A percentile compares a stretch with the other conserved stretches of the same genome.
Evolutionary conservation across 2,113 vertebrate genomes (phyloP).

Genomic region (Corythornis madagascariensis): DNA sequence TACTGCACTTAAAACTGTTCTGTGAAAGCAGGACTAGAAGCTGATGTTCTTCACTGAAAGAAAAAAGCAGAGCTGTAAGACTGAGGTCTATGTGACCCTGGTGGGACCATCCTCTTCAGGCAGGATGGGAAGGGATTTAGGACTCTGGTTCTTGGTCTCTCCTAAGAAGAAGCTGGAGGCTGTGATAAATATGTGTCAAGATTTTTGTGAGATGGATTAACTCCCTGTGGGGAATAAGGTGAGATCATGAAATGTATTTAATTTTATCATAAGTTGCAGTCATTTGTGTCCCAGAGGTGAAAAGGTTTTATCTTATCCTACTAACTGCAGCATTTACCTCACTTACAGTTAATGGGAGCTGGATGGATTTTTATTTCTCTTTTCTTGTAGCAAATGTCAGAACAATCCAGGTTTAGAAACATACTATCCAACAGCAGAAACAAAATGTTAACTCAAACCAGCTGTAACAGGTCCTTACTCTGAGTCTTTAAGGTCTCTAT

Average conservation of each 20-base stretch:
- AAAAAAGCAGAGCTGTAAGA: not conserved
- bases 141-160: not conserved
- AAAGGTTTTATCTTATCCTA: constrained; percentile 25
- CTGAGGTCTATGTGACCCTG: not conserved
- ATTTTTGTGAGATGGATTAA: constrained; percentile 1
- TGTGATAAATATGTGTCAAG: not conserved
- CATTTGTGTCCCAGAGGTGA: constrained; percentile 44
- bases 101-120: not conserved
- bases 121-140: not conserved
- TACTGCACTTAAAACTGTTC: not conserved
- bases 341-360: not conserved
- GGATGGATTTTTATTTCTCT: constrained; percentile 41
- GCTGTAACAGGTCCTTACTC: not conserved
- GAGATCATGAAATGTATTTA: constrained; percentile 15
- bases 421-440: constrained; percentile 37
- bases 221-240: not conserved
- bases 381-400: constrained; percentile 23
- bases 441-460: constrained; percentile 5
- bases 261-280: constrained; percentile 28
- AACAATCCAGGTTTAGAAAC: constrained; percentile 10
- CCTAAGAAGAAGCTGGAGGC: not conserved
- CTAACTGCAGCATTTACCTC: not conserved
- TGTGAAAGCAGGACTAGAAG: not conserved
- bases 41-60: not conserved
- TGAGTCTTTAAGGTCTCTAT: not conserved